These are phyloP conservation scores for Brachyalestes nurse DNA, from an alignment of 2,797 vertebrate genomes.

Conservation along the genomic window DNA sequence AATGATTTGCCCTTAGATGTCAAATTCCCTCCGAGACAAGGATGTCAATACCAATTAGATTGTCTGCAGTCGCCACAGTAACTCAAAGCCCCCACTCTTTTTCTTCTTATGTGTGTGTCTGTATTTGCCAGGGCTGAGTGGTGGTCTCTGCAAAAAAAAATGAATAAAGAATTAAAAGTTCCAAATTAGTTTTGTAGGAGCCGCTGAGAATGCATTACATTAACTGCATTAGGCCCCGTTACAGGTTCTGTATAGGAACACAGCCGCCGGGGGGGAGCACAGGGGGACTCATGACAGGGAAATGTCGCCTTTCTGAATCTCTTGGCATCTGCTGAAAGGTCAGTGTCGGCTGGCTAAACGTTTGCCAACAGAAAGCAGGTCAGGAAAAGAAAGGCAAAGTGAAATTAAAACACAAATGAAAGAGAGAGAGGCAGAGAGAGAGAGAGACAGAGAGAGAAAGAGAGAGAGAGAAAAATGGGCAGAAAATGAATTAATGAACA, in stretches of 20 bases:
- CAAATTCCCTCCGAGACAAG: constrained; percentile 85
- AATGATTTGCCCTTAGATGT: constrained; percentile 89
- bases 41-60: constrained; percentile 88
- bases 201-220: constrained; percentile 79
- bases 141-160: constrained; percentile 75
- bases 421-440: constrained; percentile 1
- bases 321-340: constrained; percentile 82
- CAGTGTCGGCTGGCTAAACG: constrained; percentile 73
- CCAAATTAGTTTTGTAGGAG: constrained; percentile 83
- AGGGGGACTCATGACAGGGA: constrained; percentile 64
- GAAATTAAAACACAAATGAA: constrained; percentile 19
- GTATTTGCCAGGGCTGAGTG: constrained; percentile 65
- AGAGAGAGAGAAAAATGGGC: constrained; percentile 74
- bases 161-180: constrained; percentile 64
- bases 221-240: constrained; percentile 80
- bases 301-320: constrained; percentile 74
- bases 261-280: constrained; percentile 49
- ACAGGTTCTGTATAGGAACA: constrained; percentile 66
- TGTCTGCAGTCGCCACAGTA: constrained; percentile 80
- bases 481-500: constrained; percentile 82
- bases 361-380: constrained; percentile 61
- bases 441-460: constrained; percentile 64
- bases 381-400: constrained; percentile 33
- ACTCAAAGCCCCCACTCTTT: constrained; percentile 62
- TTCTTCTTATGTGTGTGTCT: constrained; percentile 31